Evolutionary conservation across 2,113 vertebrate genomes (phyloP), one percentile per base, ranked within the genome.

Genomic region (Verasper variegatus): DNA sequence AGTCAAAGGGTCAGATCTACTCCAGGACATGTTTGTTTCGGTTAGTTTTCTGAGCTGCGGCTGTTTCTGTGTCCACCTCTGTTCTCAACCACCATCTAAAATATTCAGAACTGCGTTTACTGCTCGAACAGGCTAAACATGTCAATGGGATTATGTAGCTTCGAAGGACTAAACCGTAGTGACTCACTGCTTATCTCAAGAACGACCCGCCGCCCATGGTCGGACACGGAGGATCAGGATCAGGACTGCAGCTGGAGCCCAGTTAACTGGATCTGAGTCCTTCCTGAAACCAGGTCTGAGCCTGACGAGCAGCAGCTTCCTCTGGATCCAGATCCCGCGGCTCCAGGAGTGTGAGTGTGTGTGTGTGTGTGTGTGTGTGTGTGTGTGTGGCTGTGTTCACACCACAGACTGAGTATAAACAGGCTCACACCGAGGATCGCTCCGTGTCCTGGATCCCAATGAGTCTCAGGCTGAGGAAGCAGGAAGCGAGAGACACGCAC

Each of bases 401-500:
- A 42, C 40, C 11, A 11, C 13, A 13, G 40, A 42, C 12, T 3
- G 40, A 3, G 10, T 13, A 3, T 2, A 13, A 13, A 13, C 40
- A 51, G 52, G 21, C 14, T 24, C 11, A 12, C 54, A 20, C 21
- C 54, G 20, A 4, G 3, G 21, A 13, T 4, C 54, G 20, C 21
- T 56, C 8, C 54, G 20, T 24, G 21, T 24, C 20, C 21, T 15
- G 20, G 66, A 31, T 59, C 23, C 74, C 21, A 13, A 49, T n/a
- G 2, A 15, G 67, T 40, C 59, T 52, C 12, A 35, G 10, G 47
- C n/a, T 37, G 37, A 68, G 23, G 76, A 91, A 90, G 54, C 82
- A 86, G 89, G 87, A 91, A 91, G 85, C 64, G 72, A 74, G 17
- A 64, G 27, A 23, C n/a, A 69, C 61, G 17, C 56, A 40, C 60